phyloP scores from a whole-genome alignment of 1,140 invertebrate genomes.

The Myzus persicae region DNA sequence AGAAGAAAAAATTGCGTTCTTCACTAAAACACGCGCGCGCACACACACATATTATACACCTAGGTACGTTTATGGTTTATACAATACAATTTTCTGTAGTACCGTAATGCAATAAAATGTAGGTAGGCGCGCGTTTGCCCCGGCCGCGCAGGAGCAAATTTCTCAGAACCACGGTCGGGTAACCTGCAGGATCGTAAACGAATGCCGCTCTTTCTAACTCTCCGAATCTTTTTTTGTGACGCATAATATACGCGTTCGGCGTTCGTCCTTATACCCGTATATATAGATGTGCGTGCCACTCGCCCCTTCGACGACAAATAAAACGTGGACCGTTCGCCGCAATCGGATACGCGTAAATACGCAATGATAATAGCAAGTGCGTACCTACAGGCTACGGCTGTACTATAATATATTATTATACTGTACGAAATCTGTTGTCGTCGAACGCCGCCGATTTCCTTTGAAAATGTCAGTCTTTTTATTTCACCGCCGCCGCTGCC shows the following conservation, averaged over 20 bases:
- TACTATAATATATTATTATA: background rate
- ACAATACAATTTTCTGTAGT: background rate
- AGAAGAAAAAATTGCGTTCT: background rate
- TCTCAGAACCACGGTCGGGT: background rate
- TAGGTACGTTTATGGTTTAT: background rate
- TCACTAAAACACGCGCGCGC: background rate
- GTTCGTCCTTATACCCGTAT: background rate
- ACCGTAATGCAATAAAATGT: background rate
- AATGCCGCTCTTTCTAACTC: background rate
- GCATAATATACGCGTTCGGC: background rate
- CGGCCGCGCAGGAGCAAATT: too few species aligned
- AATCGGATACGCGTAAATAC: slow-evolving; percentile 1
- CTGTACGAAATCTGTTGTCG: background rate
- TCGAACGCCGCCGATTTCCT: background rate
- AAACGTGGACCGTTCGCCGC: background rate
- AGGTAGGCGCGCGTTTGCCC: too few species aligned
- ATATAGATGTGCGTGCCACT: background rate
- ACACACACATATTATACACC: background rate
- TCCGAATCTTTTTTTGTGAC: background rate
- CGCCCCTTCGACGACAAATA: background rate
- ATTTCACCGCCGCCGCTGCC: background rate
- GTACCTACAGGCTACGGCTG: too few species aligned
- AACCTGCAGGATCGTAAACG: background rate
- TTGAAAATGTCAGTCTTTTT: background rate
- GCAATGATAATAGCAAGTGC: background rate